Evolutionary conservation across 1,140 invertebrate species (phyloP), one percentile per base, ranked within the genome.

Genomic region (Trinorchestia longiramus): DNA sequence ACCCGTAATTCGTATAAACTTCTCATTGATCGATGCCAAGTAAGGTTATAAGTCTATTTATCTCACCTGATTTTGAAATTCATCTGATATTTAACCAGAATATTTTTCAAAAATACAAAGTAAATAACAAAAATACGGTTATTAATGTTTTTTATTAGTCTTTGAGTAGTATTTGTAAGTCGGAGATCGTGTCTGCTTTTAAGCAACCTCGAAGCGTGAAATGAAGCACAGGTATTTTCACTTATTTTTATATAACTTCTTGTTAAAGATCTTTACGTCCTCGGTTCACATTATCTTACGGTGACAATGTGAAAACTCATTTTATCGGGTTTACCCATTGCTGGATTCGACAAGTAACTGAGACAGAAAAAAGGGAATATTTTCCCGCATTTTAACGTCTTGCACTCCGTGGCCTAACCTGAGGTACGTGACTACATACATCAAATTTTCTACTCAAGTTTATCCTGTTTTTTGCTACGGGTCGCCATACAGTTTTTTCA

Each of bases 141-240:
- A 3, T 77, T 77, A 1, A 23, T 77, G 15, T 77, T 36, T 11
- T 3, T 3, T 36, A 36, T 36, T 23, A 77, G 62, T 36, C 47
- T 53, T 53, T 19, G 47, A 1, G 62, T 77, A 77, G 62, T 77
- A 28, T 3, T 77, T 77, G 62, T 3, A 36, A 77, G 62, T 77
- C 11, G 28, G 62, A 77, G 62, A 77, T 77, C 62, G 62, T 77
- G 62, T 23, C 62, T 1, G 62, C 62, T 77, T 77, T 77, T 77
- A 77, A 77, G 62, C 88, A 90, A 90, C 88, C 88, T 42, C 88
- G 88, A 90, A 43, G 43, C 88, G 88, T 90, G 88, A 90, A 77
- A 28, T 77, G 15, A 77, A 36, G 8, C 62, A 23, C 1, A 36
- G 8, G 28, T 77, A 19, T 77, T 77, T 36, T 3, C 62, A 1